Evolutionary conservation across 1,140 invertebrate species (phyloP), one percentile per base, ranked within the genome.

Genomic region (Metopolophium dirhodum): DNA sequence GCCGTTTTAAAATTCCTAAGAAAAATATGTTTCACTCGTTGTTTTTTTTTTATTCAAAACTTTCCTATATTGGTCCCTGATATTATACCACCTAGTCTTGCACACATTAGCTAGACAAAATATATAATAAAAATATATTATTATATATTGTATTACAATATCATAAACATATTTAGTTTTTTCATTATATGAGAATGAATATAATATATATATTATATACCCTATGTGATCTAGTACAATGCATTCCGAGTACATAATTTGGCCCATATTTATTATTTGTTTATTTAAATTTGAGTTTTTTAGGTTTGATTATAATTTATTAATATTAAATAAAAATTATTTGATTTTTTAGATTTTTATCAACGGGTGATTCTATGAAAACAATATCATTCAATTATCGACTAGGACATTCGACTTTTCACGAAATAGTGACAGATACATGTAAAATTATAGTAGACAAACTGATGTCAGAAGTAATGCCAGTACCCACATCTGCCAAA

Each of bases 291-390:
- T 47, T 47, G 45, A 47, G 45, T 47, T 47, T 47, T 47, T 47
- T 47, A 47, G 45, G 45, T 47, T 47, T 47, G 2, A 8, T 47
- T 47, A 47, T 47, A 3, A 47, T 47, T 47, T 47, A 47, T 6
- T 47, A 47, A 47, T 47, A 47, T 47, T 47, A 47, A 47, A 47
- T 47, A 47, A 47, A 47, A 47, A 47, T 47, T 3, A 47, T 47
- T 47, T 47, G 45, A 47, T 47, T 47, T 49, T 49, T 49, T 18
- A 49, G 49, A 88, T 94, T 93, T 93, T 90, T 94, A 26, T 90
- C 90, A 68, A 94, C 93, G 30, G 94, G 94, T 20, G 93, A 94
- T 82, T 94, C 93, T n/a, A 85, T 94, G 11, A 54, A 87, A 86
- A 87, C 94, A 47, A 86, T 94, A 37, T 77, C 85, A 20, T 94